Evolutionary conservation across 2,888 invertebrate genomes (phyloP).

Genomic region (Hirtodrosophila cameraria): DNA sequence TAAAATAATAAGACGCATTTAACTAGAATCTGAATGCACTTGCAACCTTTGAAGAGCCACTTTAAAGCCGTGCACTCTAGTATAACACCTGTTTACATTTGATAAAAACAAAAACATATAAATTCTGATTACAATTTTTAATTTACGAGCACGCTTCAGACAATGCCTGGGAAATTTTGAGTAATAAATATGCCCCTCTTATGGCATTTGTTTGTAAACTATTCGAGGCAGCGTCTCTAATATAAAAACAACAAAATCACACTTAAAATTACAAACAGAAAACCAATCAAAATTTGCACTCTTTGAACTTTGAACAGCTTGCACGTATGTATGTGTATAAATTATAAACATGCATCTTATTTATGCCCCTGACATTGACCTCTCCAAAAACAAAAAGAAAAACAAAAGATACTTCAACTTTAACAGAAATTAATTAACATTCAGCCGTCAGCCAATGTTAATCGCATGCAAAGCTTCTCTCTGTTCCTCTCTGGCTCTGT

Average conservation of each 20-base stretch:
- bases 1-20: slow-evolving; percentile 36
- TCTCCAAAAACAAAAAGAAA: slow-evolving; percentile 2
- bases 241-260: slow-evolving; percentile 8
- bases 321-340: not conserved
- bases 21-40: slow-evolving; percentile 14
- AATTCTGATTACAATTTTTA: slow-evolving; percentile 9
- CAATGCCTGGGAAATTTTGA: slow-evolving; percentile 13
- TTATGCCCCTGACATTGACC: slow-evolving; percentile 47
- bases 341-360: not conserved
- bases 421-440: slow-evolving; percentile 21
- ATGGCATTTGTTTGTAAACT: slow-evolving; percentile 2
- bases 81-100: slow-evolving; percentile 21
- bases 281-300: slow-evolving; percentile 1
- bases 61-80: slow-evolving; percentile 1
- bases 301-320: slow-evolving; percentile 8
- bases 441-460: slow-evolving; percentile 40
- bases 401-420: slow-evolving; percentile 1
- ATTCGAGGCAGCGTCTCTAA: not conserved
- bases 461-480: not conserved
- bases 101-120: slow-evolving; percentile 4
- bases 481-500: no score
- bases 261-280: slow-evolving; percentile 2
- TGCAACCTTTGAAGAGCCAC: slow-evolving; percentile 29
- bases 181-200: not conserved
- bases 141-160: slow-evolving; percentile 2